These are phyloP conservation scores for Sinocyclocheilus anophthalmus DNA, from an alignment of 2,113 vertebrate genomes.

Conservation along the genomic window DNA sequence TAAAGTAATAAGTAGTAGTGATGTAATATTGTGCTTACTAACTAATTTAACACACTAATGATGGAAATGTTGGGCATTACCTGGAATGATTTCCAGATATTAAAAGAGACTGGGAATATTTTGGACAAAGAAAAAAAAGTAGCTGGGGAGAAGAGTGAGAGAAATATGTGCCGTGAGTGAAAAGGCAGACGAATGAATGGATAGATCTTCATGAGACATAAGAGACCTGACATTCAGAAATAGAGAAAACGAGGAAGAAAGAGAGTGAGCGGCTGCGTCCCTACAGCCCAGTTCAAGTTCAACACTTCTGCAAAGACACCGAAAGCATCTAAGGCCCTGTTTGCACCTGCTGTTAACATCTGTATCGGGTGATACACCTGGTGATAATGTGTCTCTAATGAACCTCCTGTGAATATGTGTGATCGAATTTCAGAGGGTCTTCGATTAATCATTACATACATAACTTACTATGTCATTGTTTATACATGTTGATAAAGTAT, in stretches of 20 bases:
- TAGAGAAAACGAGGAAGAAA: background rate
- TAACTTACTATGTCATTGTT: background rate
- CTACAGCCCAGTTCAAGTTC: constrained; percentile 25
- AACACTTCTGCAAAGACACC: constrained; percentile 25
- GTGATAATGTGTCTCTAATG: background rate
- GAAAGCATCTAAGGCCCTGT: background rate
- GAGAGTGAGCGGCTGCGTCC: constrained; percentile 4
- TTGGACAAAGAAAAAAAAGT: background rate
- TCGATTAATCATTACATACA: background rate
- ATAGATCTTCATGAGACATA: constrained; percentile 37
- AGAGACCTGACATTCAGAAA: constrained; percentile 61
- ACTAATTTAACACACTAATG: no score
- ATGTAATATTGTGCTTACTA: no score
- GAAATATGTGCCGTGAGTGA: constrained; percentile 9
- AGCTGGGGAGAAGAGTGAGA: background rate
- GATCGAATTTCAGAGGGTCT: background rate
- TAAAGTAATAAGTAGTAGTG: no score
- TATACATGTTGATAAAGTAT: background rate
- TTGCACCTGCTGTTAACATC: background rate
- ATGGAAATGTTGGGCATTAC: no score
- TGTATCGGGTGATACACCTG: background rate
- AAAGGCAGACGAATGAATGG: constrained; percentile 23
- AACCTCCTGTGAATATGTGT: background rate
- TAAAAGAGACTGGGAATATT: background rate
- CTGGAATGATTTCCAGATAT: background rate